Evolutionary conservation across 2,888 invertebrate species (phyloP), one percentile per base, ranked within the genome.

Genomic region (Lycophotia porphyrea): DNA sequence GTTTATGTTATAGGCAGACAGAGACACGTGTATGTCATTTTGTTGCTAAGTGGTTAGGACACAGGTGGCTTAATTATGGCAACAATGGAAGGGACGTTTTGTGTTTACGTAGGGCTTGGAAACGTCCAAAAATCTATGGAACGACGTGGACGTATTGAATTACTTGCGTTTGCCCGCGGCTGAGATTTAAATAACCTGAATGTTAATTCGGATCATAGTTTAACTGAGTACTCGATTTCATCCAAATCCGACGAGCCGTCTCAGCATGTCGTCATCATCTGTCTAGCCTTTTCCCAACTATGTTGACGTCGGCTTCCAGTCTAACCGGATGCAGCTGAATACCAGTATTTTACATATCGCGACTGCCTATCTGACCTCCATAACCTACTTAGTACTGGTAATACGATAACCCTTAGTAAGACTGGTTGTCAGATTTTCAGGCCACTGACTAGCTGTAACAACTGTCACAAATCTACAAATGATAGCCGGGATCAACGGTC

Each of bases 21-120:
- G n/a, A 11, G 39, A 21, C 31, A 74, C 31, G n/a, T 31, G 49
- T 44, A 36, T 61, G 60, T 34, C 73, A 52, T 11, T 8, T 36
- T 82, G 67, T 31, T 27, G 0, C 9, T 65, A 72, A 74, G 52
- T 44, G n/a, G 9, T 2, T 44, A 55, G n/a, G 55, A 49, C 15
- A 36, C 13, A 21, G 34, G n/a, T 80, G 72, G 47, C 47, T 42
- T 60, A 11, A 42, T 60, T 24, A 60, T 31, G 55, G 31, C 5
- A 27, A 18, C 39, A 13, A 58, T 66, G 24, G 24, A 24, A n/a
- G 13, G 24, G 24, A 24, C 9, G 27, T 24, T 42, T 31, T 27
- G 27, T 9, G 8, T 1, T 58, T 13, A 58, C 8, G 27, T 27
- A 27, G 42, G 18, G 21, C 5, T 61, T 36, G 27, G 2, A 39